Evolutionary conservation across 2,888 invertebrate species (phyloP).

Genomic region (Geophilus truncorum): DNA sequence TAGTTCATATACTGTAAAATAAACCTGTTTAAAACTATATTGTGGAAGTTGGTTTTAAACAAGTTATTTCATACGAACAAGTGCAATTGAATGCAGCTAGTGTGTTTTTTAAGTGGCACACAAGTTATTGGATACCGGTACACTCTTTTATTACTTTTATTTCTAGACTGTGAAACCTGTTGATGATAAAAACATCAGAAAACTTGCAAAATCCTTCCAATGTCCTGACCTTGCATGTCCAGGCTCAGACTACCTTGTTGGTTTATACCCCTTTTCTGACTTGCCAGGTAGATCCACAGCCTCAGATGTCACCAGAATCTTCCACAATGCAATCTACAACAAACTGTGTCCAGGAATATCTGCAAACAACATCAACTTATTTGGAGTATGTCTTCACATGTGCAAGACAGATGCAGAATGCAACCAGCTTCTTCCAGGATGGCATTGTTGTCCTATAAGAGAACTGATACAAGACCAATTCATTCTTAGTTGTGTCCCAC

Average conservation of each 20-base stretch:
- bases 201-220: background rate
- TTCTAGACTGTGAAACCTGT: background rate
- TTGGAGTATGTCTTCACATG: background rate
- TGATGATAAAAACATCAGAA: background rate
- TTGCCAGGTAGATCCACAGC: background rate
- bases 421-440: background rate
- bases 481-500: background rate
- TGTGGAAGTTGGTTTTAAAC: background rate
- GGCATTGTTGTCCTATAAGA: background rate
- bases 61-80: too few species aligned
- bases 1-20: too few species aligned
- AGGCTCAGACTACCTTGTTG: background rate
- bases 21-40: too few species aligned
- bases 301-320: background rate
- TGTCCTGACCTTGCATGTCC: background rate
- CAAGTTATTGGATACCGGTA: background rate
- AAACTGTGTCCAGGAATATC: background rate
- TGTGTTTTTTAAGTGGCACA: too few species aligned
- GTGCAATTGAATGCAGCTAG: too few species aligned
- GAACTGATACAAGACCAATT: background rate
- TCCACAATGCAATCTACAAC: background rate
- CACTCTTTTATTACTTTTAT: background rate
- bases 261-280: background rate
- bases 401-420: background rate
- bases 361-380: background rate